A percentile compares a stretch with the other conserved stretches of the same genome.
These are phyloP conservation scores for Spheniscus mendiculus DNA, from an alignment of 2,113 vertebrate genomes.

Conservation along the genomic window DNA sequence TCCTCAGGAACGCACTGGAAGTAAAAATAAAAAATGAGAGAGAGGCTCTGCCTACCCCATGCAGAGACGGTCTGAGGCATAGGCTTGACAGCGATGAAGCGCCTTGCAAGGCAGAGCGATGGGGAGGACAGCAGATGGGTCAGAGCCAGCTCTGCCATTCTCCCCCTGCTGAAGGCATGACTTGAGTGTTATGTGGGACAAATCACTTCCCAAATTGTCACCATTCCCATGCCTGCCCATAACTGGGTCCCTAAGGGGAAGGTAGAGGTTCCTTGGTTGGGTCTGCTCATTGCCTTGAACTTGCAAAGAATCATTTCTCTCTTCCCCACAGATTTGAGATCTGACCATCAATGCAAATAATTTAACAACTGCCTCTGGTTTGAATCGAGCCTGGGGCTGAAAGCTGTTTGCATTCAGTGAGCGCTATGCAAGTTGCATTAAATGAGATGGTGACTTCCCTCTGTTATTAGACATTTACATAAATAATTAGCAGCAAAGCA, in stretches of 20 bases:
- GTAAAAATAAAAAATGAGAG: neutral
- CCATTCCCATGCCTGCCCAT: neutral
- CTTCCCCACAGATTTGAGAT: neutral
- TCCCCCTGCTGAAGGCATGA: neutral
- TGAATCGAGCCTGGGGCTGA: neutral
- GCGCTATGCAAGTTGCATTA: neutral
- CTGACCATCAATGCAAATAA: neutral
- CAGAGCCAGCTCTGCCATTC: neutral
- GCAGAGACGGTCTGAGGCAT: neutral
- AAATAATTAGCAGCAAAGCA: neutral
- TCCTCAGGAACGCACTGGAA: neutral
- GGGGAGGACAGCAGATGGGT: neutral
- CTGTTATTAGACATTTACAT: neutral
- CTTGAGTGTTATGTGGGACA: neutral
- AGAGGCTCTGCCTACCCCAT: neutral
- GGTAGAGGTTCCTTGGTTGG: neutral
- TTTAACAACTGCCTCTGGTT: neutral
- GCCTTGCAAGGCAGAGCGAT: neutral
- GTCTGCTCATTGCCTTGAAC: neutral
- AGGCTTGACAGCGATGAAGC: accelerated
- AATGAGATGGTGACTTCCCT: neutral
- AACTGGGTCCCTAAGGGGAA: neutral
- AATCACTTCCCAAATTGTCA: neutral
- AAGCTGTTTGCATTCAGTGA: neutral
- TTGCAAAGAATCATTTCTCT: neutral